Evolutionary conservation across 2,797 vertebrate genomes (phyloP).

Genomic region (Xenops minutus): DNA sequence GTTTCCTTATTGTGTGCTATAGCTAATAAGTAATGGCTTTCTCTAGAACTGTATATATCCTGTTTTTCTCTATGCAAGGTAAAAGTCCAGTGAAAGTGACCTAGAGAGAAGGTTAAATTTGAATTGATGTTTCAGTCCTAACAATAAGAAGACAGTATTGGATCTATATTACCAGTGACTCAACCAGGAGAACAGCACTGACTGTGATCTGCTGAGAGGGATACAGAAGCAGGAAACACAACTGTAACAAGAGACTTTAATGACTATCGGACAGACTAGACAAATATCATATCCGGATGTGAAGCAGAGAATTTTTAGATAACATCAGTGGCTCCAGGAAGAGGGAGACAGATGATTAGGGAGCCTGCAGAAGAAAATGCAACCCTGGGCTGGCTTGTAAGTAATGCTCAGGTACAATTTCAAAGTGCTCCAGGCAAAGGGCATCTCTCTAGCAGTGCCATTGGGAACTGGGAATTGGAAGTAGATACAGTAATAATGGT

Average conservation of each 20-base stretch:
- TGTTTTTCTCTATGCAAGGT: neutral
- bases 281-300: neutral
- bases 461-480: neutral
- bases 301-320: slow-evolving; percentile 25
- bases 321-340: neutral
- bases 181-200: neutral
- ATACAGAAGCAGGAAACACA: slow-evolving; percentile 19
- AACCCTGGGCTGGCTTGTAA: neutral
- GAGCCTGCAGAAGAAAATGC: neutral
- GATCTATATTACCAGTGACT: neutral
- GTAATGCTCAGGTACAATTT: neutral
- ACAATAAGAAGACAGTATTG: neutral
- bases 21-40: neutral
- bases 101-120: neutral
- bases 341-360: neutral
- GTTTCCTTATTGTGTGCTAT: neutral
- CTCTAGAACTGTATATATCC: neutral
- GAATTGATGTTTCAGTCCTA: neutral
- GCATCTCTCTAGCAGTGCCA: neutral
- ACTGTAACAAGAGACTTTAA: slow-evolving; percentile 22
- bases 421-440: neutral
- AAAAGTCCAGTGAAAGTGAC: neutral
- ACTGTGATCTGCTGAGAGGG: neutral
- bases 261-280: neutral
- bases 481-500: neutral